A percentile compares a stretch with the other conserved stretches of the same genome.
Conservation (phyloP, 2,888 invertebrate species). For the Oligia latruncula region DNA sequence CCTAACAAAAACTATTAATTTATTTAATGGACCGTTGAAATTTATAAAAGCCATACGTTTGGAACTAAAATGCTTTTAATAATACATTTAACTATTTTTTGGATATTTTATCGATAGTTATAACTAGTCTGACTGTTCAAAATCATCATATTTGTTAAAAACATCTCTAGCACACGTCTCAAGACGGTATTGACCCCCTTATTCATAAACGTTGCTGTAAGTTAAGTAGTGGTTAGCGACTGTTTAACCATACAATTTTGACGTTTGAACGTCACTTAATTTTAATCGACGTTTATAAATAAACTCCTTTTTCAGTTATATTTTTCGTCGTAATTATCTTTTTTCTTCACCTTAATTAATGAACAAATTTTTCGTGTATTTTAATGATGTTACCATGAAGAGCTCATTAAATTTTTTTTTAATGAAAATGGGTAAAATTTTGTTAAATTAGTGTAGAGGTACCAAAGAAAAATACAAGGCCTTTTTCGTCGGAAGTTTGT, state of each 20-base stretch:
- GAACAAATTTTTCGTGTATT: neutral
- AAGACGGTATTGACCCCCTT: neutral
- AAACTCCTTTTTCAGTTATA: neutral
- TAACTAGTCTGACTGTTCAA: constrained; percentile 19
- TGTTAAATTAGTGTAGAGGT: neutral
- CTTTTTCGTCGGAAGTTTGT: neutral
- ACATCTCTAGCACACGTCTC: constrained; percentile 42
- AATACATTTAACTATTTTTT: constrained; percentile 38
- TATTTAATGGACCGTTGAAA: constrained; percentile 52
- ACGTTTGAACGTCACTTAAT: neutral
- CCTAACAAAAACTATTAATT: constrained; percentile 31
- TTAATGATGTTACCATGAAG: neutral
- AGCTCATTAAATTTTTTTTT: constrained; percentile 4
- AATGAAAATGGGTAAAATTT: neutral
- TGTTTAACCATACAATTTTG: no score
- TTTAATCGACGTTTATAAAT: neutral
- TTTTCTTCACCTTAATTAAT: neutral
- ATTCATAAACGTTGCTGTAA: neutral
- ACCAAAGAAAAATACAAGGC: neutral
- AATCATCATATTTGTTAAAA: constrained; percentile 21
- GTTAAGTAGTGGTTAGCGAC: no score
- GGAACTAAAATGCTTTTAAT: constrained; percentile 30
- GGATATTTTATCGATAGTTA: constrained; percentile 37
- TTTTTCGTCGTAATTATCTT: neutral
- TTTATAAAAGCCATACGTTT: constrained; percentile 43